Percentiles rank a stretch among this genome's conserved stretches.
phyloP scores from a whole-genome alignment of 1,140 invertebrate species.

The Protaetia brevitarsis region DNA sequence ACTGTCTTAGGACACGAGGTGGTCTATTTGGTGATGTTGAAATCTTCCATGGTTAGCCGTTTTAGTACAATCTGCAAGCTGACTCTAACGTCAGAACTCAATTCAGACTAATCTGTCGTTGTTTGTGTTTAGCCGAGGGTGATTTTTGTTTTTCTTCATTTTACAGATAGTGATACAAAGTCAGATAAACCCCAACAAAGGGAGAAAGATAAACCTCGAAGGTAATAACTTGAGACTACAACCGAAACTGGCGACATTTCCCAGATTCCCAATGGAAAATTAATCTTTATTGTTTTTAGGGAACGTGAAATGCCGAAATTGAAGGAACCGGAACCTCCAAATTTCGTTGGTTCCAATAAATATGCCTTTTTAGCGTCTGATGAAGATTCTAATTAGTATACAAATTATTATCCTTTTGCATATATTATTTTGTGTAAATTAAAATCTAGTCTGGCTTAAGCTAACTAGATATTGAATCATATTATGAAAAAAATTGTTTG shows the following conservation, averaged over 20 bases:
- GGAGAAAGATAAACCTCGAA: slow-evolving; percentile 20
- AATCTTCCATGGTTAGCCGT: slow-evolving; percentile 55
- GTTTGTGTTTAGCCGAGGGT: slow-evolving; percentile 34
- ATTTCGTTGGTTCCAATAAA: slow-evolving; percentile 43
- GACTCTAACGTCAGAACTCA: slow-evolving; percentile 52
- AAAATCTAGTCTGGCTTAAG: slow-evolving; percentile 21
- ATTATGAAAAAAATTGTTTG: slow-evolving; percentile 19
- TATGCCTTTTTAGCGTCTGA: slow-evolving; percentile 48
- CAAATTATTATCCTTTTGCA: not conserved
- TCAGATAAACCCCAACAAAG: slow-evolving; percentile 21
- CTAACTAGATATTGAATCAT: slow-evolving; percentile 22
- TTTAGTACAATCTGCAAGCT: slow-evolving; percentile 59
- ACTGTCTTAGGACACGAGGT: slow-evolving; percentile 39
- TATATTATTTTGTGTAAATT: slow-evolving; percentile 16
- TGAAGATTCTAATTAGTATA: slow-evolving; percentile 33
- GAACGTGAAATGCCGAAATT: slow-evolving; percentile 46
- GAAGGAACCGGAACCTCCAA: slow-evolving; percentile 42
- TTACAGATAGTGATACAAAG: slow-evolving; percentile 18
- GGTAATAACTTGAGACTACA: slow-evolving; percentile 22
- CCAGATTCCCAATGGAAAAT: no score
- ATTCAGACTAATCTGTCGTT: slow-evolving; percentile 61
- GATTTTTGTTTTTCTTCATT: slow-evolving; percentile 8
- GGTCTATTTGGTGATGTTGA: slow-evolving; percentile 47
- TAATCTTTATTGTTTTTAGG: slow-evolving; percentile 26
- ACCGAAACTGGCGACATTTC: no score